Percentiles rank a stretch among this genome's conserved stretches.
Conservation (phyloP, 2,888 invertebrate species). For the Slavum lentiscoides region DNA sequence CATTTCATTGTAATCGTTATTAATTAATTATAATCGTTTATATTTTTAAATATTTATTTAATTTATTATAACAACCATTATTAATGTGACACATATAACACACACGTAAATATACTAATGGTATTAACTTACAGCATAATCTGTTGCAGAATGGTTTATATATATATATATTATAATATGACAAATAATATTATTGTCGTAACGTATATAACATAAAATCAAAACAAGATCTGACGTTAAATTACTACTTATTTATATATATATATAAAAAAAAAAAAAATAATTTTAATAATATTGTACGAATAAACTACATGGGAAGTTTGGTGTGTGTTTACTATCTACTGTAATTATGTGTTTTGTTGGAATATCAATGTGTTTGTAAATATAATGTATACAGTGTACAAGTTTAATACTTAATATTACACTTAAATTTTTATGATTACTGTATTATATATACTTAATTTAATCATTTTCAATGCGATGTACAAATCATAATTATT, state of each 20-base stretch:
- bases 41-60: slow-evolving; percentile 26
- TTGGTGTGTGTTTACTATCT: not conserved
- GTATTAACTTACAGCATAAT: not conserved
- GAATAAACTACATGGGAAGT: slow-evolving; percentile 16
- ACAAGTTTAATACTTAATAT: not conserved
- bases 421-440: not conserved
- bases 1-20: no score
- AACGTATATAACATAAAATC: slow-evolving; percentile 6
- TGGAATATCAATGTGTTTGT: slow-evolving; percentile 7
- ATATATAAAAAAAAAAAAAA: no score
- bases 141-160: not conserved
- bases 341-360: not conserved
- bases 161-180: not conserved
- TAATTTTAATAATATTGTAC: not conserved
- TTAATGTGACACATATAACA: slow-evolving; percentile 31
- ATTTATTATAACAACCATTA: not conserved
- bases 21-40: not conserved
- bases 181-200: not conserved
- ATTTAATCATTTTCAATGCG: not conserved
- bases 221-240: not conserved
- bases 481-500: not conserved
- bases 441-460: slow-evolving; percentile 15
- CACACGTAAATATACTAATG: not conserved
- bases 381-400: not conserved
- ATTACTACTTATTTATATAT: no score